These are phyloP conservation scores for Malachius bipustulatus DNA, from an alignment of 2,888 invertebrate species.

Conservation along the genomic window DNA sequence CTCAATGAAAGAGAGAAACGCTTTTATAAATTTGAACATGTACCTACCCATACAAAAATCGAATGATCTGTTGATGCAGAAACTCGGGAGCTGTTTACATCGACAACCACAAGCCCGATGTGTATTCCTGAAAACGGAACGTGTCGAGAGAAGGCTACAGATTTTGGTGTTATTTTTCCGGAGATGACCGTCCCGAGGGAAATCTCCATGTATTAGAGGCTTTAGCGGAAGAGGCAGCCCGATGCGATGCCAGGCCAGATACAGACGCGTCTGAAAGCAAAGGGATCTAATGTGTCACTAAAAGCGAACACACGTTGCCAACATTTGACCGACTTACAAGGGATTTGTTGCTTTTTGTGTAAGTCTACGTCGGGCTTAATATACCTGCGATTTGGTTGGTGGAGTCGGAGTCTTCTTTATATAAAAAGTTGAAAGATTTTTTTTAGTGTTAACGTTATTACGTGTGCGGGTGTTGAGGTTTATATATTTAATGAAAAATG, in stretches of 20 bases:
- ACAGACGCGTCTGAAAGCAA: conserved; percentile 27
- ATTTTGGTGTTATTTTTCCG: conserved; percentile 27
- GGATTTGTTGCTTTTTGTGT: conserved; percentile 1
- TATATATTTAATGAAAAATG: too few species aligned
- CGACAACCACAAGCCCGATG: conserved; percentile 12
- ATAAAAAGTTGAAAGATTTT: too few species aligned
- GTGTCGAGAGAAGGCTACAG: conserved; percentile 23
- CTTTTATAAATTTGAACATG: too few species aligned
- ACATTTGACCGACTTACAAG: neutral
- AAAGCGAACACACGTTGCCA: conserved; percentile 1
- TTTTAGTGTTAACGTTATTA: too few species aligned
- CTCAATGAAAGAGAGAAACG: too few species aligned
- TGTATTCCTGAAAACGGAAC: conserved; percentile 19
- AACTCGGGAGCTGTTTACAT: too few species aligned
- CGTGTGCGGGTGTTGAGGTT: too few species aligned
- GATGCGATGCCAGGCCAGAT: conserved; percentile 16
- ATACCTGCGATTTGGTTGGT: too few species aligned
- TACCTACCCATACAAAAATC: too few species aligned
- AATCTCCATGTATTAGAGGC: conserved; percentile 30
- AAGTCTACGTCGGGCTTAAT: too few species aligned
- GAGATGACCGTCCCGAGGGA: conserved; percentile 27
- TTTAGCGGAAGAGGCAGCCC: conserved; percentile 23
- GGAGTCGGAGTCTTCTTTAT: too few species aligned
- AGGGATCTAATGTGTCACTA: conserved; percentile 25
- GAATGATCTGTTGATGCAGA: too few species aligned